These are phyloP conservation scores for Lasius platythorax DNA, from an alignment of 2,888 invertebrate genomes.

Conservation along the genomic window DNA sequence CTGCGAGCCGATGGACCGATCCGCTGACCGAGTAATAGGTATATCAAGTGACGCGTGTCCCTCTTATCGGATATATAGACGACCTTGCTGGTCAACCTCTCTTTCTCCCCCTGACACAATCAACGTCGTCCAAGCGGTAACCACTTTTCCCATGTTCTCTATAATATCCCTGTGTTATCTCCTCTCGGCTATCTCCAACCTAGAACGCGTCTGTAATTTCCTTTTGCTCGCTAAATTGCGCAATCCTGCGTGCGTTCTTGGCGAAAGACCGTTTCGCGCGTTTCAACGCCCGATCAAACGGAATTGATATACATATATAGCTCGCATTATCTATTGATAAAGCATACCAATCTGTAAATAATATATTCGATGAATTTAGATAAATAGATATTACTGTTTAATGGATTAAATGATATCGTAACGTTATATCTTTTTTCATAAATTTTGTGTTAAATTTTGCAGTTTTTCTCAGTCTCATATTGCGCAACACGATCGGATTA, in stretches of 20 bases:
- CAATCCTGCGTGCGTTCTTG: constrained; percentile 62
- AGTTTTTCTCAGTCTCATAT: not conserved
- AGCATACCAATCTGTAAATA: not conserved
- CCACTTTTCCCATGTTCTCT: constrained; percentile 26
- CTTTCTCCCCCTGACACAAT: constrained; percentile 36
- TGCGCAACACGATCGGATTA: constrained; percentile 7
- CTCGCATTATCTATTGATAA: not conserved
- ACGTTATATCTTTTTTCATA: not conserved
- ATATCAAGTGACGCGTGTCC: constrained; percentile 58
- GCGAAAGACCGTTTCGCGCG: constrained; percentile 53
- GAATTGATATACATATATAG: not conserved
- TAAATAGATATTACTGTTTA: not conserved
- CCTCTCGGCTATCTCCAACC: constrained; percentile 42
- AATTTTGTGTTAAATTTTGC: not conserved
- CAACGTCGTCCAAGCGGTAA: constrained; percentile 34
- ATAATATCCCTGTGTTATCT: constrained; percentile 27
- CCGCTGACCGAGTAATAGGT: constrained; percentile 61
- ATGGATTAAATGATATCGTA: not conserved
- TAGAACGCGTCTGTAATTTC: constrained; percentile 77
- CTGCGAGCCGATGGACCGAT: constrained; percentile 39
- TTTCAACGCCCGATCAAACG: constrained; percentile 39
- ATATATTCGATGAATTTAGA: not conserved
- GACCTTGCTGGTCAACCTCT: not conserved
- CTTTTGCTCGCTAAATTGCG: constrained; percentile 74
- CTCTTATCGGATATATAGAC: constrained; percentile 16